Evolutionary conservation across 2,888 invertebrate genomes (phyloP), one percentile per base, ranked within the genome.

Genomic region (Athrips mouffetella): DNA sequence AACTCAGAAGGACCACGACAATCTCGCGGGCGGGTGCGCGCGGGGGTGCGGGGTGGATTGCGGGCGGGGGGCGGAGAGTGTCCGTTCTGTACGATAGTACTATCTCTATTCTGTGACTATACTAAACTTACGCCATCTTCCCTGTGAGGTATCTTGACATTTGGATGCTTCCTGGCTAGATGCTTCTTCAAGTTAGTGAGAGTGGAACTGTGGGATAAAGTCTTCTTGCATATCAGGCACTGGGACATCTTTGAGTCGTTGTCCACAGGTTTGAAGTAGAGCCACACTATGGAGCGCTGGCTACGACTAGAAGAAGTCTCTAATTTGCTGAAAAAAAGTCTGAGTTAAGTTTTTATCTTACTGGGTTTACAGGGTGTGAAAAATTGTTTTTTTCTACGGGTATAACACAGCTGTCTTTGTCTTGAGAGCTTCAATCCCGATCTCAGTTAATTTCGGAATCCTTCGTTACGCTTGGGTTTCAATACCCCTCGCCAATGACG

Each of bases 161-260:
- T 15, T 1, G 65, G 65, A 25, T 66, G 65, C 18, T 55, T 55
- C 39, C 59, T 58, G 4, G 29, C 21, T 5, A 66, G 16, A 31
- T 66, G 65, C 15, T 52, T 53, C 41, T 57, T 57, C 7, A 65
- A 16, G 13, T 63, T 64, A 1, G 53, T 55, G 0, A 53, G 50
- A 0, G 57, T 52, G 0, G 58, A 48, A 5, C 45, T 45, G 30
- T 57, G 52, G 0, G 58, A 58, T 0, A 65, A 39, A 6, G 30
- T 23, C 44, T 47, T 66, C 39, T 58, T 60, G 48, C 74, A 75
- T 0, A 73, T 27, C 3, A 65, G 49, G n/a, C 74, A 75, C 0
- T 44, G 30, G 0, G 73, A 62, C 1, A 58, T 30, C 40, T 60
- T 62, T 2, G 47, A 20, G 0, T 27, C 35, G 0, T 40, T 21